phyloP scores from a whole-genome alignment of 2,113 vertebrate species.

The Poeciliopsis retropinna region DNA sequence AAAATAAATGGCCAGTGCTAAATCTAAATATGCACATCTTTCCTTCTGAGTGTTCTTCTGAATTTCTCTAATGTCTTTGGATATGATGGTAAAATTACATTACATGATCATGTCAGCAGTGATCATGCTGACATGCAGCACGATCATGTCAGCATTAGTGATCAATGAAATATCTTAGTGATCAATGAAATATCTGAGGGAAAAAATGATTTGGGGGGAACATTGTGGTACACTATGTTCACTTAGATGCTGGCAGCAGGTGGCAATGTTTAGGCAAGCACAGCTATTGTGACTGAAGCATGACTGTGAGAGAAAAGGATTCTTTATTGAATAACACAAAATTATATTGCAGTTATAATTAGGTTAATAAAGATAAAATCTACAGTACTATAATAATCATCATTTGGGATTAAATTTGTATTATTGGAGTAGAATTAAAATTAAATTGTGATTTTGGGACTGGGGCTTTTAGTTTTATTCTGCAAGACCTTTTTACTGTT shows the following conservation, averaged over 20 bases:
- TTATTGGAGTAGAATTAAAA: too few relatives aligned
- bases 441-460: too few relatives aligned
- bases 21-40: constrained; percentile 13
- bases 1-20: constrained; percentile 23
- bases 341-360: too few relatives aligned
- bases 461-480: neutral
- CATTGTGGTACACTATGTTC: constrained; percentile 18
- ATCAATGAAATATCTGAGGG: neutral
- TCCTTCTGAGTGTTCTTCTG: constrained; percentile 28
- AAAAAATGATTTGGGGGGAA: constrained; percentile 1
- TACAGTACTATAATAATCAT: too few relatives aligned
- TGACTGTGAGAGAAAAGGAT: neutral
- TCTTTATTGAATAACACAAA: neutral
- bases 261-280: constrained; percentile 74
- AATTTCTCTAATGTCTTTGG: constrained; percentile 21
- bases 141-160: too few relatives aligned
- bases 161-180: too few relatives aligned
- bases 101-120: too few relatives aligned
- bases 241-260: constrained; percentile 68
- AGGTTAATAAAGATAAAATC: too few relatives aligned
- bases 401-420: too few relatives aligned
- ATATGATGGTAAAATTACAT: constrained; percentile 24
- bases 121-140: too few relatives aligned
- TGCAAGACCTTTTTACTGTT: neutral
- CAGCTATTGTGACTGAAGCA: constrained; percentile 15